Conservation (phyloP, 2,888 invertebrate genomes). For the Leuctra nigra region DNA sequence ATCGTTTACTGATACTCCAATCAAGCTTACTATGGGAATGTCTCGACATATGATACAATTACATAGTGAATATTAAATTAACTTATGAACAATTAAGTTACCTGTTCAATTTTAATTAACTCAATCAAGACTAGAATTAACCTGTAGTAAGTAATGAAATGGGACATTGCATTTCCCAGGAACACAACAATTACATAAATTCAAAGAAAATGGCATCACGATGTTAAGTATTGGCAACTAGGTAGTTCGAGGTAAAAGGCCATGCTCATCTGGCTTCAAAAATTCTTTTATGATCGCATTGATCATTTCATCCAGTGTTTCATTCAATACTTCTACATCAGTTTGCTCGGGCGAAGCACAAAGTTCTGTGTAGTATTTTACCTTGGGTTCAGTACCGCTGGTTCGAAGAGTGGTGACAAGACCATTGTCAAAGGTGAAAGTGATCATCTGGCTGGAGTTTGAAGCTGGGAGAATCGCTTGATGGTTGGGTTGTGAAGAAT, state of each 20-base stretch:
- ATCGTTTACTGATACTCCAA: too few relatives aligned
- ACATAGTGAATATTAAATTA: too few relatives aligned
- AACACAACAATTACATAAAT: background rate
- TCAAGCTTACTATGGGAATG: too few relatives aligned
- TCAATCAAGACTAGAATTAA: background rate
- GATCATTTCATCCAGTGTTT: slow-evolving; percentile 65
- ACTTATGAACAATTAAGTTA: too few relatives aligned
- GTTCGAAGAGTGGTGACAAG: slow-evolving; percentile 84
- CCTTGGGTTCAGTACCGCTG: slow-evolving; percentile 98
- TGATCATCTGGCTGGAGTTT: slow-evolving; percentile 81
- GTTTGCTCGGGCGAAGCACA: slow-evolving; percentile 13
- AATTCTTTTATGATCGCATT: slow-evolving; percentile 70
- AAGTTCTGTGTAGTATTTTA: slow-evolving; percentile 94
- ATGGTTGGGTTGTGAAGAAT: slow-evolving; percentile 61
- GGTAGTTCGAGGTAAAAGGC: background rate
- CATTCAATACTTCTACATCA: slow-evolving; percentile 53
- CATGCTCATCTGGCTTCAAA: slow-evolving; percentile 66
- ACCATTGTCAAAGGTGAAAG: slow-evolving; percentile 83
- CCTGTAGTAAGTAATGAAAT: background rate
- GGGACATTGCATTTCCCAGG: background rate
- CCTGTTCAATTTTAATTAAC: too few relatives aligned
- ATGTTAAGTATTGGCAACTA: background rate
- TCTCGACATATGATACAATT: too few relatives aligned
- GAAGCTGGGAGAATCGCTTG: slow-evolving; percentile 63
- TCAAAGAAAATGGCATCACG: background rate